phyloP scores from a whole-genome alignment of 2,888 invertebrate species.

The Meiosimyza platycephala region DNA sequence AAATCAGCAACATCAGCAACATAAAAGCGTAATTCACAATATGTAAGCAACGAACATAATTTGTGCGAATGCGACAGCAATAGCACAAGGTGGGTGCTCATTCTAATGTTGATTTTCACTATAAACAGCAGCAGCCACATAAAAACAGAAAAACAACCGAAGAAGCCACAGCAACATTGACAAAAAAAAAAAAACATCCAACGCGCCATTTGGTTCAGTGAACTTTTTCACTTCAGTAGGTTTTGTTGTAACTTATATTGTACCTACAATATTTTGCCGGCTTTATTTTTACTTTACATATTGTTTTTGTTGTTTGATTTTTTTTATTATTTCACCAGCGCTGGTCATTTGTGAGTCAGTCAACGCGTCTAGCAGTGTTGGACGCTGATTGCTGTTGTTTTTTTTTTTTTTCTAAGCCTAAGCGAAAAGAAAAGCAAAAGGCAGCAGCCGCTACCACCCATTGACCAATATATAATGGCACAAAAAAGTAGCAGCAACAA shows the following conservation, averaged over 20 bases:
- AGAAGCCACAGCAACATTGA: conserved; percentile 26
- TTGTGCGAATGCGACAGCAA: conserved; percentile 13
- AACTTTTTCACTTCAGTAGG: conserved; percentile 61
- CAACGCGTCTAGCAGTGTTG: background rate
- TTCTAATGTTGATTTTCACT: conserved; percentile 4
- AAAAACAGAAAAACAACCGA: conserved; percentile 35
- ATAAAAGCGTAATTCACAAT: background rate
- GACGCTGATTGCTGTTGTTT: conserved; percentile 26
- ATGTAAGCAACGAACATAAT: background rate
- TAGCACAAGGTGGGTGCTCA: conserved; percentile 14
- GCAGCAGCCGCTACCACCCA: conserved; percentile 33
- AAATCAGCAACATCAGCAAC: conserved; percentile 18
- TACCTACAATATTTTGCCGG: conserved; percentile 3
- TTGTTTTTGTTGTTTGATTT: background rate
- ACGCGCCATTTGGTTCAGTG: conserved; percentile 53
- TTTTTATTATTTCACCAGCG: background rate
- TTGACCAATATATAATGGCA: conserved; percentile 35
- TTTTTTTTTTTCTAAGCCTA: background rate
- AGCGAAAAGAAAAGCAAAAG: background rate
- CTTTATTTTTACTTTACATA: background rate
- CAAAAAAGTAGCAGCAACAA: conserved; percentile 19
- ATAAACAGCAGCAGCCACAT: conserved; percentile 41
- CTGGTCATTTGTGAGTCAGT: conserved; percentile 10
- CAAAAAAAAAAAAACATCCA: conserved; percentile 37
- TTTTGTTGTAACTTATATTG: conserved; percentile 37